These are phyloP conservation scores for Carlito syrichta DNA, from an alignment of 2,113 vertebrate species.

Conservation along the genomic window DNA sequence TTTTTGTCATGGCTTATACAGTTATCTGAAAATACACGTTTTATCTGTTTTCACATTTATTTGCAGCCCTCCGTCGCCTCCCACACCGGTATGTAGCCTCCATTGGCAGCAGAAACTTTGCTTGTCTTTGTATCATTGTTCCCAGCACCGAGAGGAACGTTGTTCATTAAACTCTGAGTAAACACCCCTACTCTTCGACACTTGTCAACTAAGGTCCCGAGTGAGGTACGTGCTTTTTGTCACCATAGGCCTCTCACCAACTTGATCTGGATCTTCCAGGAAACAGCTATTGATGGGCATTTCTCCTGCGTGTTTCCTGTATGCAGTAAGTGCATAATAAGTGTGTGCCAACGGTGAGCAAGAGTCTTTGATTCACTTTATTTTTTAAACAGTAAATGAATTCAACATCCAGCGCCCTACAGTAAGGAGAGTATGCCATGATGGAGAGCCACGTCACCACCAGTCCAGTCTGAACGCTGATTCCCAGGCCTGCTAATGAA, in stretches of 20 bases:
- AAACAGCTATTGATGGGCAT: neutral
- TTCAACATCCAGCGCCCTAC: rapidly evolving
- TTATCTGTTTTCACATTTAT: neutral
- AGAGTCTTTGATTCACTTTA: neutral
- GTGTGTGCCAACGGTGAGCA: neutral
- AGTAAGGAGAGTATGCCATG: rapidly evolving
- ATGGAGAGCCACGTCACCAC: rapidly evolving
- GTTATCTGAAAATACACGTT: neutral
- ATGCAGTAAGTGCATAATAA: too few relatives aligned
- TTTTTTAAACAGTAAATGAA: neutral
- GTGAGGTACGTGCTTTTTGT: neutral
- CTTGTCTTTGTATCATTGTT: neutral
- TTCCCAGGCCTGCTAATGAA: neutral
- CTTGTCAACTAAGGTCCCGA: neutral
- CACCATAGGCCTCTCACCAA: neutral
- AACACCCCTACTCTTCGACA: neutral
- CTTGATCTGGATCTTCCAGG: neutral
- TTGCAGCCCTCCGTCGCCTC: neutral
- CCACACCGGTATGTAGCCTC: too few relatives aligned
- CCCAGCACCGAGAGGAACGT: neutral
- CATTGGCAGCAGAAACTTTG: neutral
- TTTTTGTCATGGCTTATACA: neutral
- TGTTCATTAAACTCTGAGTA: neutral
- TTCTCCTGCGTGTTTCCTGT: neutral
- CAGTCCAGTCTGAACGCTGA: too few relatives aligned